Evolutionary conservation across 2,888 invertebrate species (phyloP), one percentile per base, ranked within the genome.

Genomic region (Pteria penguin): DNA sequence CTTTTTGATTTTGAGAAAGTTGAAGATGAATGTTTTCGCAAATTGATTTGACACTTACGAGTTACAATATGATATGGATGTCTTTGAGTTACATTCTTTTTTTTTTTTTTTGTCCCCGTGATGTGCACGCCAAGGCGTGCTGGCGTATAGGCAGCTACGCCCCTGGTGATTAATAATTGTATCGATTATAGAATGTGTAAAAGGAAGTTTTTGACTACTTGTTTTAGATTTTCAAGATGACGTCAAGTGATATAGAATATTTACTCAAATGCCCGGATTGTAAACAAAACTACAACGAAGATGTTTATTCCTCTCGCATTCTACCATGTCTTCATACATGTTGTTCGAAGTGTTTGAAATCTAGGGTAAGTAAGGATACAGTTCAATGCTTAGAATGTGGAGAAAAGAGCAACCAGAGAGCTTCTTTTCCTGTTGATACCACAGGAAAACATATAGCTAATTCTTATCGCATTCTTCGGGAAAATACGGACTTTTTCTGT

Each of bases 401-500:
- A n/a, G 85, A 85, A 75, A 79, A 79, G 4, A 79, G 80, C 29
- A 82, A 82, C 58, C 82, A 81, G 1, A 67, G 81, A 1, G 75
- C 63, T 5, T 22, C 62, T 32, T 82, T 85, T 33, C 83, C 82
- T 4, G 78, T 83, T 0, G 83, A 85, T 54, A 77, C 76, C 27
- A 82, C 82, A 1, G 69, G 82, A 22, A 80, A 83, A 60, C 85
- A 82, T 63, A 75, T 83, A 18, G 82, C 82, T 18, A 81, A 85
- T 45, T 82, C 72, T 33, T 83, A 78, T 55, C 78, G 52, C 26
- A 66, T 76, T 33, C 72, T 72, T 29, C 62, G 63, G 18, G 63
- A 57, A 4, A 32, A 63, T 14, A 68, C 26, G 4, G 57, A 72
- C 22, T 62, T 72, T 31, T n/a, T 31, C 14, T 76, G 76, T 63